Evolutionary conservation across 2,888 invertebrate genomes (phyloP), one percentile per base, ranked within the genome.

Genomic region (Buathra laborator): DNA sequence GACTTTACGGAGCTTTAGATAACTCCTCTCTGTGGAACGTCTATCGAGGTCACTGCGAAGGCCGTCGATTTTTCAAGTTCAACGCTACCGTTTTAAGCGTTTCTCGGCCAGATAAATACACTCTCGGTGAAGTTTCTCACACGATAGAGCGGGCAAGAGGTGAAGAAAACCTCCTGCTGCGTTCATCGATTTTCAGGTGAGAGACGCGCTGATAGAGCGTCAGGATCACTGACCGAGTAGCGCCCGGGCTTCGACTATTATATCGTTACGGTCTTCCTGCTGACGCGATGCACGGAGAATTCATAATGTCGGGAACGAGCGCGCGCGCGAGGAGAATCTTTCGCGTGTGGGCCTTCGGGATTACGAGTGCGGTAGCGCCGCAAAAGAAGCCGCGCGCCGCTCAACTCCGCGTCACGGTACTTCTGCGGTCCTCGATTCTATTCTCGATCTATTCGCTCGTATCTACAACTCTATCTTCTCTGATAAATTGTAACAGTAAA

Each of bases 401-500:
- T 66, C 53, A 32, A 12, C 24, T 37, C 29, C 16, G 43, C 81
- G 62, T 68, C 74, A 81, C 74, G 75, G 75, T 62, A 67, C 66
- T 66, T 64, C 43, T 32, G 53, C 32, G 48, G 44, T 74, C 16
- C 56, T 24, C 32, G 46, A 48, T 46, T 19, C 44, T 44, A 3
- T 59, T 14, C n/a, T 7, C 7, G 37, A 9, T 68, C 62, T 43
- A 16, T 51, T 46, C 14, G 19, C 12, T 44, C 16, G 46, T 24
- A 29, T 37, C 37, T 44, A 29, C 53, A 37, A 48, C 53, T 66
- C 48, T 68, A 16, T 64, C 43, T 53, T 19, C 46, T 72, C 72
- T 51, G 37, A 56, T 74, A 59, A 78, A 78, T 78, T 32, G 56
- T 78, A 83, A 83, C 82, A 83, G 82, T 78, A 83, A 72, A 72